Conservation (phyloP, 2,797 vertebrate species). For the Euphonia xanthogaster region DNA sequence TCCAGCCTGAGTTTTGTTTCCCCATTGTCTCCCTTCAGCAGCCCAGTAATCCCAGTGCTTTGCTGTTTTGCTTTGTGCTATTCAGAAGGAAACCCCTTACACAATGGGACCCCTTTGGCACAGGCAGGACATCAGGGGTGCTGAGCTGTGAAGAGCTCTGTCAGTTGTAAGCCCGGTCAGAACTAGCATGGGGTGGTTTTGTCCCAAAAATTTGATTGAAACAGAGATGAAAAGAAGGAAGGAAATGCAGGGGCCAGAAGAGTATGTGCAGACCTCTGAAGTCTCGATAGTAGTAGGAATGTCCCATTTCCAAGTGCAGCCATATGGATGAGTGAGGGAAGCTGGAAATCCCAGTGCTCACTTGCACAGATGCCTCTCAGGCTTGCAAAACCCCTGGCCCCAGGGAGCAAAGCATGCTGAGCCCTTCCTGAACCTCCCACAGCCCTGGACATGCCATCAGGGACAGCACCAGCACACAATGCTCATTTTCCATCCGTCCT, state of each 20-base stretch:
- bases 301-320: not conserved
- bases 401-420: not conserved
- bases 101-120: slow-evolving; percentile 57
- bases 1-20: slow-evolving; percentile 26
- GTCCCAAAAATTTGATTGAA: not conserved
- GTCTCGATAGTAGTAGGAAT: accelerated
- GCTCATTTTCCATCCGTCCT: not conserved
- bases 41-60: slow-evolving; percentile 55
- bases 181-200: not conserved
- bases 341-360: not conserved
- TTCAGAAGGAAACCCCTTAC: slow-evolving; percentile 59
- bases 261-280: not conserved
- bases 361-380: not conserved
- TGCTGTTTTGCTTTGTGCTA: slow-evolving; percentile 50
- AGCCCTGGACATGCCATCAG: accelerated
- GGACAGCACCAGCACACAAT: not conserved
- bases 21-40: slow-evolving; percentile 58
- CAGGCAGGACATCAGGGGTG: slow-evolving; percentile 17
- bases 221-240: not conserved
- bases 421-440: not conserved
- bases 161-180: not conserved
- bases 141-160: slow-evolving; percentile 53
- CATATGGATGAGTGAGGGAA: not conserved
- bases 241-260: not conserved
- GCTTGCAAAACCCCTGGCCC: not conserved